Percentiles rank a stretch among this genome's conserved stretches.
phyloP scores from a whole-genome alignment of 2,113 vertebrate species.

The Bettongia penicillata region DNA sequence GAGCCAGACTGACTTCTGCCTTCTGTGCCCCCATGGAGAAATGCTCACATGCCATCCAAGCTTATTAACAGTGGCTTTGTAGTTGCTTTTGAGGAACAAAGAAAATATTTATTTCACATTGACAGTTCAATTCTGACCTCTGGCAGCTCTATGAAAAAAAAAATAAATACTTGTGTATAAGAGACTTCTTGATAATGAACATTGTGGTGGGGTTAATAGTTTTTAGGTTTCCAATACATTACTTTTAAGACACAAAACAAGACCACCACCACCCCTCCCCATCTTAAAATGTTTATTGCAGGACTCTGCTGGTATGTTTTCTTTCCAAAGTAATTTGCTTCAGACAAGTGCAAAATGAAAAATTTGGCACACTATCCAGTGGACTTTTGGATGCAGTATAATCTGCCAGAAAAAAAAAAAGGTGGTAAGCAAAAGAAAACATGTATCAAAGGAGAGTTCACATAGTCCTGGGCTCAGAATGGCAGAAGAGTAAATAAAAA shows the following conservation, averaged over 20 bases:
- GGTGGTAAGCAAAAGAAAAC: slow-evolving; percentile 69
- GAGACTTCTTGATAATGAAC: slow-evolving; percentile 59
- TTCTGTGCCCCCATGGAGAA: slow-evolving; percentile 54
- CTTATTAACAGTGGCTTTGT: slow-evolving; percentile 26
- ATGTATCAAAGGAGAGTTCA: slow-evolving; percentile 71
- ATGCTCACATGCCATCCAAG: slow-evolving; percentile 37
- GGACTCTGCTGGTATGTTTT: slow-evolving; percentile 72
- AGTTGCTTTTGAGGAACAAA: slow-evolving; percentile 72
- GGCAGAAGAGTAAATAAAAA: slow-evolving; percentile 11
- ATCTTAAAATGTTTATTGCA: slow-evolving; percentile 75
- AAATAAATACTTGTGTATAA: slow-evolving; percentile 63
- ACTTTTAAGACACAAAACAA: slow-evolving; percentile 62
- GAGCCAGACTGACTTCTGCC: not conserved
- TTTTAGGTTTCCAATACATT: slow-evolving; percentile 66
- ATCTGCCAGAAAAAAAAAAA: slow-evolving; percentile 76
- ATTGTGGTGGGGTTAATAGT: slow-evolving; percentile 58
- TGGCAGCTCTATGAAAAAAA: slow-evolving; percentile 69
- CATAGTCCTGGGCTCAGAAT: slow-evolving; percentile 63
- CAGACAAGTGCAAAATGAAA: slow-evolving; percentile 76
- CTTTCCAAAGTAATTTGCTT: slow-evolving; percentile 63
- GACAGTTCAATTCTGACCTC: slow-evolving; percentile 60
- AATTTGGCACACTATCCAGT: slow-evolving; percentile 81
- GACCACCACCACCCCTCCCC: not conserved
- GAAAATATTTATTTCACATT: slow-evolving; percentile 67
- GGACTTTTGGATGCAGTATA: slow-evolving; percentile 70